Percentiles rank a stretch among this genome's conserved stretches.
phyloP scores from a whole-genome alignment of 2,797 vertebrate genomes.

The Enteromius anoplus region DNA sequence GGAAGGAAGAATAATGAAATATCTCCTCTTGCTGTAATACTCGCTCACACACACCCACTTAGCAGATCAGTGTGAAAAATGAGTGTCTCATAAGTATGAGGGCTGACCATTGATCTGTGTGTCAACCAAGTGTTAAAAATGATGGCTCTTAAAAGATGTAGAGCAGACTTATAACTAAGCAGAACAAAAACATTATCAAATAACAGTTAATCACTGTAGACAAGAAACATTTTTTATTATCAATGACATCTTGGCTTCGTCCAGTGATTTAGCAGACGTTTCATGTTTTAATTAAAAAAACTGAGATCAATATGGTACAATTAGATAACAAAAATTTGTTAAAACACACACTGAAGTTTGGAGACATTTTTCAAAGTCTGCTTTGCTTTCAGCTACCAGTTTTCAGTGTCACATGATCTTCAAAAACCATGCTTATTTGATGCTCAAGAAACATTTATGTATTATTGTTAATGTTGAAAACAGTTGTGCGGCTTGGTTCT shows the following conservation, averaged over 20 bases:
- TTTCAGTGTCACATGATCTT: not conserved
- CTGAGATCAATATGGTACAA: not conserved
- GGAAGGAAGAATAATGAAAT: constrained; percentile 35
- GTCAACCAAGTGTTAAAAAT: constrained; percentile 27
- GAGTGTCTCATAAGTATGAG: constrained; percentile 17
- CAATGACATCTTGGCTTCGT: not conserved
- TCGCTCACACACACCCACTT: constrained; percentile 32
- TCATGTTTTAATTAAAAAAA: constrained; percentile 1
- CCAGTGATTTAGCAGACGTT: not conserved
- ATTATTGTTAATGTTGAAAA: not conserved
- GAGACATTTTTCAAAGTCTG: not conserved
- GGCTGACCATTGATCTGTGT: constrained; percentile 38
- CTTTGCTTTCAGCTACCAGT: not conserved
- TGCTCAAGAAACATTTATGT: not conserved
- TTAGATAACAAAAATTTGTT: not conserved
- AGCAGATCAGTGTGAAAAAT: constrained; percentile 38
- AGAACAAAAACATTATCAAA: constrained; percentile 2
- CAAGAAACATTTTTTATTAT: not conserved
- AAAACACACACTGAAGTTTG: not conserved
- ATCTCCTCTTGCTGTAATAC: constrained; percentile 14
- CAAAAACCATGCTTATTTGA: not conserved
- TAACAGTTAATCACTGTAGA: constrained; percentile 10
- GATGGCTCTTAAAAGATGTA: not conserved
- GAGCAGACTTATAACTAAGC: not conserved
- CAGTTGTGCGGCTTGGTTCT: not conserved